Percentiles rank a stretch among this genome's conserved stretches.
phyloP scores from a whole-genome alignment of 2,113 vertebrate genomes.

The Tenrec ecaudatus region DNA sequence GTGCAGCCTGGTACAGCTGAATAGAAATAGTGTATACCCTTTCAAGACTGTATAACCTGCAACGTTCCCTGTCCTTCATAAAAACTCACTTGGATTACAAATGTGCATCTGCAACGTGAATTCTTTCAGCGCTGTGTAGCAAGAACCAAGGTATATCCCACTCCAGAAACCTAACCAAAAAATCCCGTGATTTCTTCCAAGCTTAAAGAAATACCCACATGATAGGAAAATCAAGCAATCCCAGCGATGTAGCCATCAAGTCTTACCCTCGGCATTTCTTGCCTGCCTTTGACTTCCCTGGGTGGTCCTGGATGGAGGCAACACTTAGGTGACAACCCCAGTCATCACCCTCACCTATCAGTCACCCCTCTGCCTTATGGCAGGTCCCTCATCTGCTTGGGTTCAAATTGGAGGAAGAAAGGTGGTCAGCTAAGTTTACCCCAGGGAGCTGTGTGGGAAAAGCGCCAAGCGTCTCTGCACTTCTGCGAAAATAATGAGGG shows the following conservation, averaged over 20 bases:
- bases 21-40: too few species aligned
- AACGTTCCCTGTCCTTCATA: too few species aligned
- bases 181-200: neutral
- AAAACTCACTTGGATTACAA: too few species aligned
- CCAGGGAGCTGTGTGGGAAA: neutral
- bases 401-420: neutral
- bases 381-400: neutral
- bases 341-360: neutral
- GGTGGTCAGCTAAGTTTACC: neutral
- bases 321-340: neutral
- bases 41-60: too few species aligned
- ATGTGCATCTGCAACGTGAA: too few species aligned
- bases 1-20: too few species aligned
- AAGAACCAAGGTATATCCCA: too few species aligned
- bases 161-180: too few species aligned
- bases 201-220: neutral
- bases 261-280: neutral
- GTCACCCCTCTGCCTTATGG: neutral
- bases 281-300: neutral
- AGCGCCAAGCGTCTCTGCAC: neutral
- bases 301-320: neutral
- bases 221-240: neutral
- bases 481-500: conserved; percentile 15
- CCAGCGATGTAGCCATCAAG: neutral
- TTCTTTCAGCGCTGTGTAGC: too few species aligned